Evolutionary conservation across 2,113 vertebrate species (phyloP), one percentile per base, ranked within the genome.

Genomic region (Cephalopterus ornatus): DNA sequence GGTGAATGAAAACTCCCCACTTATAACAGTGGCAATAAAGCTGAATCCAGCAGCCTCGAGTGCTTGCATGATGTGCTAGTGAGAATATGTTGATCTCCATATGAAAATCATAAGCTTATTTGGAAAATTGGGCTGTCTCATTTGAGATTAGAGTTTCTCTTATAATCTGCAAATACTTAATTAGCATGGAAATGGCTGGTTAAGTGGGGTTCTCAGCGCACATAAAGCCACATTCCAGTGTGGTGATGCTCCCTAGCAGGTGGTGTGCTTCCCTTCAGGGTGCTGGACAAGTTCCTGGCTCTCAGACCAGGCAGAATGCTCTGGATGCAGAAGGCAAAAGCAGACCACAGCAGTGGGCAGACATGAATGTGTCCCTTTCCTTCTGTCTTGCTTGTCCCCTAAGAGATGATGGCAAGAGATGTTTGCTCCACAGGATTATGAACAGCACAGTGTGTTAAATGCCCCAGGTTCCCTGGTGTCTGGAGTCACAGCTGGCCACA

Each of bases 121-220:
- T 93, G 80, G 88, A 78, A 92, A 95, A 95, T 65, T 75, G 74
- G 59, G 30, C 74, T 89, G 70, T 85, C 83, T 94, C 62, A 44
- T 89, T 77, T 89, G 63, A 92, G 74, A 91, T 87, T 93, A 82
- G 68, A 91, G 47, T 65, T 89, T 80, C 83, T 71, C 70, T 88
- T 89, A 37, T 93, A 87, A 76, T 95, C 62, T 95, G 30, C 92
- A 89, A 47, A 88, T 90, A 81, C 52, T 85, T 85, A 94, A 95
- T 95, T 95, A 89, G 73, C 59, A 52, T 86, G 68, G 86, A 89
- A 94, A 88, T 87, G 68, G 50, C 68, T 95, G 24, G 12, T 93
- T 91, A 87, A 79, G 19, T 56, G 68, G 67, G 15, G 32, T 87
- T 94, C 32, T 79, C 42, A 14, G 8, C 30, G 44, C 14, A 27